A percentile compares a stretch with the other conserved stretches of the same genome.
phyloP scores from a whole-genome alignment of 2,797 vertebrate genomes.

The Eutrigla gurnardus region DNA sequence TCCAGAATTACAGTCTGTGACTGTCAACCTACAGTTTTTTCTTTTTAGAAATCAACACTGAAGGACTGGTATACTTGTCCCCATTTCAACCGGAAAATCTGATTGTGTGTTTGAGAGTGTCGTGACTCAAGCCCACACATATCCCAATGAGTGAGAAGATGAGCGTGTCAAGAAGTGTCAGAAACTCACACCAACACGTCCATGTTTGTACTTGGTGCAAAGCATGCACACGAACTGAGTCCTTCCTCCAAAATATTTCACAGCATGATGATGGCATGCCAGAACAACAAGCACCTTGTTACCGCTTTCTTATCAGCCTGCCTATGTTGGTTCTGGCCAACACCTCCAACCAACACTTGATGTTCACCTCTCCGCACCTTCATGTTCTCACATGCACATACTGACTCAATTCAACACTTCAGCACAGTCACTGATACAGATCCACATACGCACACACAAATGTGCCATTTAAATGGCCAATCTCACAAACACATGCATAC shows the following conservation, averaged over 20 bases:
- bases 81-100: conserved; percentile 17
- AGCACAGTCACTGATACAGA: conserved; percentile 31
- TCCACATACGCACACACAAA: conserved; percentile 58
- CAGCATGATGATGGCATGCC: conserved; percentile 31
- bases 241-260: conserved; percentile 28
- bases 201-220: conserved; percentile 30
- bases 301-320: conserved; percentile 67
- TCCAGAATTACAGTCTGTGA: background rate
- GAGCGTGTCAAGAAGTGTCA: conserved; percentile 42
- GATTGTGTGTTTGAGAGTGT: conserved; percentile 28
- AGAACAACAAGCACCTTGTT: conserved; percentile 63
- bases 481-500: conserved; percentile 55
- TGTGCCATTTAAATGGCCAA: conserved; percentile 65
- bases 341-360: conserved; percentile 6
- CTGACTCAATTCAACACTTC: conserved; percentile 35
- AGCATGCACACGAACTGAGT: conserved; percentile 19
- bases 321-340: conserved; percentile 6
- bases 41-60: background rate
- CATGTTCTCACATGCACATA: conserved; percentile 15
- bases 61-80: conserved; percentile 6
- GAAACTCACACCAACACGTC: conserved; percentile 51
- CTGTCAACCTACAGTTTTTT: background rate
- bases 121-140: conserved; percentile 46
- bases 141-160: conserved; percentile 32
- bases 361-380: conserved; percentile 20